Evolutionary conservation across 2,888 invertebrate genomes (phyloP), one percentile per base, ranked within the genome.

Genomic region (Ligdia adustata): DNA sequence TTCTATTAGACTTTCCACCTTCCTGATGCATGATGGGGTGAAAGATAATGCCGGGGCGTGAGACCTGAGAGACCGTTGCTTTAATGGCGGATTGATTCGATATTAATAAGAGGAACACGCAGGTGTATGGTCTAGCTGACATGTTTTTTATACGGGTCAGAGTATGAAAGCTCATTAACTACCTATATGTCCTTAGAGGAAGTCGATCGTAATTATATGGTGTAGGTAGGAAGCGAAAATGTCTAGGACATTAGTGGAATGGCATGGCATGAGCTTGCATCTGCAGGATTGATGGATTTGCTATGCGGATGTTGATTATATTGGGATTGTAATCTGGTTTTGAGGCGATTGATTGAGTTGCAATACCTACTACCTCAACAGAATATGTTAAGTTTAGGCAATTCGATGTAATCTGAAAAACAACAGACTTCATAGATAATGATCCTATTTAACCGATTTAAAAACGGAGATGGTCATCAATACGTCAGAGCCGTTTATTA

Each of bases 1-100:
- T 88, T 88, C 89, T 89, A 89, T 88, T 89, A 88, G 80, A 84
- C 82, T 87, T 87, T 85, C 82, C 82, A 83, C 81, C 78, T 83
- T 78, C 72, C 75, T 87, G 83, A 86, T 87, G 84, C 72, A 75
- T 87, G 83, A 86, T 87, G 84, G 86, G 86, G 87, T 87, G 84
- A 85, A 79, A 84, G 82, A 85, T 84, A 85, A 88, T 86, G 81
- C 78, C 67, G 75, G 85, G 85, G 85, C 86, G 87, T 85, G 86
- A 76, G 85, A 86, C 78, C 42, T 26, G 39, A 13, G 33, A 18
- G 34, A 41, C 78, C 79, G 84, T 84, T 49, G 42, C 42, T 33
- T 43, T 86, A 86, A 89, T 88, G 88, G 73, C 72, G 78, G 75
- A 85, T 82, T 89, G 87, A 89, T 89, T 88, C 76, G 89, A 89